A percentile compares a stretch with the other conserved stretches of the same genome.
Evolutionary conservation across 2,113 vertebrate species (phyloP).

Genomic region (Neotoma lepida): DNA sequence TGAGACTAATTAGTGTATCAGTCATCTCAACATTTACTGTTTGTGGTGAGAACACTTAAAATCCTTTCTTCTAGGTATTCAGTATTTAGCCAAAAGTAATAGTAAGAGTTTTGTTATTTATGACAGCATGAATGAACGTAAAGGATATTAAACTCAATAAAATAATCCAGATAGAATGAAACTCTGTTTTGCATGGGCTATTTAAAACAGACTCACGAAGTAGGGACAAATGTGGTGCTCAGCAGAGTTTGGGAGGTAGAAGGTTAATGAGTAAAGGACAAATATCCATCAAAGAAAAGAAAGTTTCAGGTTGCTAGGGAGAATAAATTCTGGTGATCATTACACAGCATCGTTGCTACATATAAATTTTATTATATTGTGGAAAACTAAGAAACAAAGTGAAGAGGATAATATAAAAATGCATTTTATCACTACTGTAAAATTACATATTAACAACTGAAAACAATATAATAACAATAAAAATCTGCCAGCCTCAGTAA

Average conservation of each 20-base stretch:
- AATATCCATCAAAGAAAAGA: background rate
- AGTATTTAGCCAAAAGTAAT: background rate
- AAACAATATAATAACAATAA: background rate
- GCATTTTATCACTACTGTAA: background rate
- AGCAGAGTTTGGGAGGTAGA: background rate
- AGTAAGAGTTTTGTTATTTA: background rate
- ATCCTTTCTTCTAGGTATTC: background rate
- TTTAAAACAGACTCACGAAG: background rate
- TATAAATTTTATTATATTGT: background rate
- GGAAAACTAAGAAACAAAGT: slow-evolving; percentile 2
- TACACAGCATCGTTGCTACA: background rate
- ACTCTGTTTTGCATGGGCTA: background rate
- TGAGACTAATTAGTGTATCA: background rate
- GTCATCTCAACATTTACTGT: background rate
- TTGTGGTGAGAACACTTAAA: background rate
- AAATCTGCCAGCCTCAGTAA: background rate
- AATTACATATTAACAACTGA: background rate
- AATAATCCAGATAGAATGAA: background rate
- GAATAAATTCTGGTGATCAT: background rate
- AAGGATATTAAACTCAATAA: background rate
- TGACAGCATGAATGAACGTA: background rate
- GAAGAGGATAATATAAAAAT: background rate
- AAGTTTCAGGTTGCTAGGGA: background rate
- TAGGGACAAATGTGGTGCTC: background rate
- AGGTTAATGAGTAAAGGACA: background rate